Base-by-base conservation (phyloP, 2,888 invertebrate species). In the Chymomyza amoena region DNA sequence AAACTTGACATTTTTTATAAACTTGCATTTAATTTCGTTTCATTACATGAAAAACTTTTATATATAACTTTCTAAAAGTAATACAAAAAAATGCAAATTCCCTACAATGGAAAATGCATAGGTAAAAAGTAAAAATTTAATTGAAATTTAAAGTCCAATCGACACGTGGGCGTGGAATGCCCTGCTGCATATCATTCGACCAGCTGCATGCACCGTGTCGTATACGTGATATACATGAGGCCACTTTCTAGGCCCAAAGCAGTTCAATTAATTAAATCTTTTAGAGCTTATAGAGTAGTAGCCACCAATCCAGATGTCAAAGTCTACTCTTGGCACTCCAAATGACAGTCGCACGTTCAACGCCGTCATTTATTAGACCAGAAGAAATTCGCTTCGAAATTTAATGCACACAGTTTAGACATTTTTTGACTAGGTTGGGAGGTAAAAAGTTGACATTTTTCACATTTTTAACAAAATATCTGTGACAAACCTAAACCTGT, bases 71-170 rank as follows among this genome's bases (percentile, higher is more conserved):
- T 84, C 83, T 84, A 84, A 84, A 84, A 13, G 13, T 1, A 39
- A 39, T 85, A 84, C 83, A 84, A 45, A 45, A 45, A 45, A 13
- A 84, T 84, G 83, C 83, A 79, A 84, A 84, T 83, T 51, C 61
- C 79, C 59, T 85, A 85, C 85, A 85, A 72, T 79, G 77, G 79
- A 85, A 81, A 84, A 80, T 66, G 73, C 84, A 79, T 74, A 81
- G 74, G 79, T 80, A 61, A 32, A 32, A 32, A 32, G 32, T 32
- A 32, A 32, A 32, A 32, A 69, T 72, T 73, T 72, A 64, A 66
- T 60, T 64, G 61, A 66, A 25, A 60, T 45, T 54, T 16, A 32
- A 72, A 70, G 57, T 39, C 60, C 59, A 36, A 66, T 61, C 61
- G 71, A 80, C 80, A 74, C 77, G 82, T 84, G 83, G 83, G 85